Evolutionary conservation across 2,888 invertebrate genomes (phyloP), one percentile per base, ranked within the genome.

Genomic region (Pachycephus smyrnensis): DNA sequence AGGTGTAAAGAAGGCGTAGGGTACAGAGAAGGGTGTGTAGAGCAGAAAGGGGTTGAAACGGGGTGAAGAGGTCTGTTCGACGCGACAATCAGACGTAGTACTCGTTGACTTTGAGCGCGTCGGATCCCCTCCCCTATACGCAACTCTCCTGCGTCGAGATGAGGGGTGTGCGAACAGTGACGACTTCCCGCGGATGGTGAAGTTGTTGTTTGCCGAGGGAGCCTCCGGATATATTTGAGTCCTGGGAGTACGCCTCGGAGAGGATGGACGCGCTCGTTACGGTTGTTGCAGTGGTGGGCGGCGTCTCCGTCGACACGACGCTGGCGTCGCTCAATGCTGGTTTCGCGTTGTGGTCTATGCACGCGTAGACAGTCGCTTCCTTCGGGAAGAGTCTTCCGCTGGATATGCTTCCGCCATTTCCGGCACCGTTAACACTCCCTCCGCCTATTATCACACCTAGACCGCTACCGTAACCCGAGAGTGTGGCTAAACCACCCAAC

Each of bases 311-410:
- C 76, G 82, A 76, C 79, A 77, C 85, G 68, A 84, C 80, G 36
- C 81, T 78, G 12, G 80, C 84, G 81, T 90, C 90, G 76, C 88
- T 81, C 81, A 89, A 88, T 30, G 92, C 91, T 73, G 92, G 92
- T 85, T 93, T 92, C 83, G 94, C 93, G 85, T 93, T 93, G 89
- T 95, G 95, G 91, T 95, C 95, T 91, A 95, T 95, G 92, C 95
- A 95, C 80, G 95, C 95, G 91, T 95, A 95, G 89, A 95, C 94
- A 86, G 95, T 95, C 76, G 95, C 93, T 87, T 95, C 95, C 85
- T 95, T 94, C 92, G 92, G 90, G 90, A 94, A 88, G 92, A 93
- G 90, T 88, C 92, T 91, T 92, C 93, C 87, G 92, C 88, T 89
- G 82, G 89, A 88, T 11, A 88, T 86, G 31, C 89, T 87, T 68